Evolutionary conservation across 2,797 vertebrate species (phyloP), one percentile per base, ranked within the genome.

Genomic region (Geotria australis): DNA sequence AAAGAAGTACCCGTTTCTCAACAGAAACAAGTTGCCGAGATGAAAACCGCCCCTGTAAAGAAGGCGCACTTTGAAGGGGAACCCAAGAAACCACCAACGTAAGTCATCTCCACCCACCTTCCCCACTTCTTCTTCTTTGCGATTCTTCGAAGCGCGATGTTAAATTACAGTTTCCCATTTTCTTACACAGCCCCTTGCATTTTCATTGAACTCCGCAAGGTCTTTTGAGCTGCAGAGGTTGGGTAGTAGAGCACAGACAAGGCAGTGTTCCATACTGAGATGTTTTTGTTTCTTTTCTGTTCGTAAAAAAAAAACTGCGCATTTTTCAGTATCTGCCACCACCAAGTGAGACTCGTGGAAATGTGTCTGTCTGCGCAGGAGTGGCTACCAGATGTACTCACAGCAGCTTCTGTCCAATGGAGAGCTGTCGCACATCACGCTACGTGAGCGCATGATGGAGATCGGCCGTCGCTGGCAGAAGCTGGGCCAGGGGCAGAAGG

Each of bases 371-470:
- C 7, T 15, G 15, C 58, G 47, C 58, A 79, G 77, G 71, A 79
- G 76, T 12, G 76, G 77, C 8, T 78, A 79, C 61, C 76, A 79
- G 70, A 79, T 78, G 77, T 79, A 78, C 67, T 77, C 76, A 13
- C 76, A 78, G 70, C 76, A 78, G 68, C 71, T 79, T 61, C 71
- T 79, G 64, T 77, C 77, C 58, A 78, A 74, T 0, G 77, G 77
- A 0, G 77, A 79, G 65, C 68, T 79, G 60, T 77, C 75, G 63
- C 76, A 77, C 68, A 77, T 78, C 68, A 76, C 74, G 57, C 68
- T 78, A 65, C 78, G 78, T 66, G 76, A 79, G 69, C 73, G 77
- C 10, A 79, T 79, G 77, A 76, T 78, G 67, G 77, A 79, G 71
- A 78, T 79, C 14, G 77, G 77, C 11, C 75, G 75, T 62, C 64